These are phyloP conservation scores for Hepsetus odoe DNA, from an alignment of 2,113 vertebrate genomes.

Conservation along the genomic window DNA sequence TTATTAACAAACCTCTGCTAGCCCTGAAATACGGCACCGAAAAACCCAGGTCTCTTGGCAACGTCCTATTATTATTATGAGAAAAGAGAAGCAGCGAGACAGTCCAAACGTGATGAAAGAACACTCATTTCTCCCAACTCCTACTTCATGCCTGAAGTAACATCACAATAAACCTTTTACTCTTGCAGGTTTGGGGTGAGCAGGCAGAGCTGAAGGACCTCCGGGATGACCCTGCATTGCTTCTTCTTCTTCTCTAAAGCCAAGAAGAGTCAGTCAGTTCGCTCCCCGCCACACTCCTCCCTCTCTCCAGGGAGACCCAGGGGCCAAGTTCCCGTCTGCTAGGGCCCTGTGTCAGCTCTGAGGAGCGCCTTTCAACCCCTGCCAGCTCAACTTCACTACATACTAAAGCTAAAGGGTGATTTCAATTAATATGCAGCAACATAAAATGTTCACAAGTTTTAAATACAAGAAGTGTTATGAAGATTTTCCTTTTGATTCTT, in stretches of 20 bases:
- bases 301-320: constrained; percentile 60
- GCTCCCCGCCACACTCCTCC: constrained; percentile 56
- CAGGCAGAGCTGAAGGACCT: constrained; percentile 49
- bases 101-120: neutral
- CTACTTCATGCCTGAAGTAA: constrained; percentile 21
- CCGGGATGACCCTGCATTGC: constrained; percentile 56
- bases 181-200: neutral
- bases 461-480: constrained; percentile 24
- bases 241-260: constrained; percentile 62
- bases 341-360: constrained; percentile 59
- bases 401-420: constrained; percentile 55
- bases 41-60: constrained; percentile 25
- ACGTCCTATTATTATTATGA: constrained; percentile 32
- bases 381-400: constrained; percentile 57
- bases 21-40: constrained; percentile 14
- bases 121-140: constrained; percentile 1
- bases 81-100: constrained; percentile 5
- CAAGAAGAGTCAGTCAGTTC: constrained; percentile 59
- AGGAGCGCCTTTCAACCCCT: constrained; percentile 54
- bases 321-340: constrained; percentile 68
- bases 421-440: constrained; percentile 51
- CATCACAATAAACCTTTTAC: constrained; percentile 20
- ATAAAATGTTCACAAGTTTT: constrained; percentile 42
- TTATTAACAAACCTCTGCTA: constrained; percentile 34
- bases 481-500: neutral